Base-by-base conservation (phyloP, 2,888 invertebrate genomes). In the Biston stratarius region DNA sequence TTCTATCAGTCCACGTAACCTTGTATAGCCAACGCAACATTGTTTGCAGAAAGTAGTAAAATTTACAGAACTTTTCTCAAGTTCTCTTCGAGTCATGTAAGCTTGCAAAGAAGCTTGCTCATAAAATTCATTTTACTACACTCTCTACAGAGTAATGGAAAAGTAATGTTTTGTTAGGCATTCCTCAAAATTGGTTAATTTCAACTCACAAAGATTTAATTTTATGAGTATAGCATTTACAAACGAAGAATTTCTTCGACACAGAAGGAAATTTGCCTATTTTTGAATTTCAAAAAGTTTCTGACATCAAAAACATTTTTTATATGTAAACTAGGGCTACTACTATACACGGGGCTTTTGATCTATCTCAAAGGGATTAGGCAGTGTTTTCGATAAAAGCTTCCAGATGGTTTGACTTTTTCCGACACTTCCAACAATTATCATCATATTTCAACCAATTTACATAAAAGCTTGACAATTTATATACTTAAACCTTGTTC, bases 121-220 rank as follows among this genome's bases (percentile, higher is more conserved):
- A 53, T 67, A 49, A 66, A 66, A 49, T 59, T 59, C 24, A 49
- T 47, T 64, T 70, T 67, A 70, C 48, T 48, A 51, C 64, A 36
- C 45, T 57, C 42, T 47, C 14, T 42, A 33, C 52, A 61, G 49
- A 64, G 61, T 60, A 56, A 65, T 52, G 49, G 49, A 61, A 53
- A 61, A 61, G 65, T 68, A 67, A 65, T 61, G 63, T 67, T 53
- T 55, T 67, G 72, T 64, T 49, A 62, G 55, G 59, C 69, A 64
- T 69, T 69, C 61, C 72, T 68, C 69, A 68, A 72, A 70, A 72
- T 72, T 69, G 53, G 67, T 61, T 56, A 64, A 68, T 63, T 72
- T 67, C 60, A 15, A 65, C 59, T 52, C 44, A 44, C 40, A 52
- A 64, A 64, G 72, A 63, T 64, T 70, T 65, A 55, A 61, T 65